These are phyloP conservation scores for Morone saxatilis DNA, from an alignment of 2,113 vertebrate genomes.

Conservation along the genomic window DNA sequence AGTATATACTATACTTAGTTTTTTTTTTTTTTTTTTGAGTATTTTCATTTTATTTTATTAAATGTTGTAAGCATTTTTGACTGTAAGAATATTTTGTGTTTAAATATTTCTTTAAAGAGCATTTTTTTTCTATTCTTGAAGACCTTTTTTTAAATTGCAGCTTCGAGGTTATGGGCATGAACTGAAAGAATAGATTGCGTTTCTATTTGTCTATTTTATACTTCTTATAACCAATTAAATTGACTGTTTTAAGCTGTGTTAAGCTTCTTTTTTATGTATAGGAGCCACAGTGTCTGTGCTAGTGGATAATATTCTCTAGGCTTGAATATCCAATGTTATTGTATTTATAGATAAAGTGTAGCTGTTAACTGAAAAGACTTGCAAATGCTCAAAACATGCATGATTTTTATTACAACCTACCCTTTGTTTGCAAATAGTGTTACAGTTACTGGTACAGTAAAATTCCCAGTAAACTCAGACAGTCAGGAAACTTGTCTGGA, in stretches of 20 bases:
- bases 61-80: neutral
- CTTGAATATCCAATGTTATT: neutral
- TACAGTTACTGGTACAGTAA: constrained; percentile 23
- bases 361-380: constrained; percentile 88
- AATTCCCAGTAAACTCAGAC: constrained; percentile 24
- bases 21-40: no score
- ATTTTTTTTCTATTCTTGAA: neutral
- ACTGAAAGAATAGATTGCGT: neutral
- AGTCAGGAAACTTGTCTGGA: neutral
- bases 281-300: neutral
- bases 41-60: no score
- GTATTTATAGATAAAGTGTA: constrained; percentile 28
- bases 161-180: neutral
- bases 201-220: neutral
- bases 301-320: neutral
- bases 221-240: constrained; percentile 4
- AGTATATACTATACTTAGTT: no score
- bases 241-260: neutral
- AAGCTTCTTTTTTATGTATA: neutral
- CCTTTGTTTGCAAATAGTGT: constrained; percentile 79
- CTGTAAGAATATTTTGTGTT: neutral
- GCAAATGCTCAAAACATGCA: constrained; percentile 86
- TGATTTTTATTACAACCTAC: constrained; percentile 78
- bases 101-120: neutral
- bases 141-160: constrained; percentile 7